Percentiles rank a stretch among this genome's conserved stretches.
phyloP scores from a whole-genome alignment of 2,113 vertebrate genomes.

The Menidia beryllina region DNA sequence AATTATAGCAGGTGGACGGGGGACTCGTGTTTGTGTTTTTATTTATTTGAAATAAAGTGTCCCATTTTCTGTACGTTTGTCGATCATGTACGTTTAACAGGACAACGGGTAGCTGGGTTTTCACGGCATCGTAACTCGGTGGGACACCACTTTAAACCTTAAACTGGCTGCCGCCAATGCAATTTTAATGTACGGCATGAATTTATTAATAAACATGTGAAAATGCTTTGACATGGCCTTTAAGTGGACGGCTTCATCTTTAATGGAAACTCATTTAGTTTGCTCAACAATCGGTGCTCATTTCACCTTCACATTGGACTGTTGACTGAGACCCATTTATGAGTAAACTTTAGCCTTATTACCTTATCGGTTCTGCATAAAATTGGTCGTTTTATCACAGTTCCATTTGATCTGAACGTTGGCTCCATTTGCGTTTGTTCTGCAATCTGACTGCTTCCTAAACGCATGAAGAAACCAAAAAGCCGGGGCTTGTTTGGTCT shows the following conservation, averaged over 20 bases:
- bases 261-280: slow-evolving; percentile 5
- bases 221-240: not conserved
- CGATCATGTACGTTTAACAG: not conserved
- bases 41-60: slow-evolving; percentile 48
- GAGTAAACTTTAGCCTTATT: not conserved
- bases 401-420: too few species aligned
- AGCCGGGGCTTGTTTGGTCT: not conserved
- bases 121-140: slow-evolving; percentile 3
- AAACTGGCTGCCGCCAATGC: slow-evolving; percentile 10
- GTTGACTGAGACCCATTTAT: not conserved
- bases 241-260: slow-evolving; percentile 7
- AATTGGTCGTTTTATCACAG: too few species aligned
- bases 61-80: not conserved
- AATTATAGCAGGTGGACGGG: slow-evolving; percentile 1
- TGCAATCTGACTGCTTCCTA: too few species aligned
- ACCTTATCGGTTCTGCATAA: too few species aligned
- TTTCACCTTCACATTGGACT: not conserved
- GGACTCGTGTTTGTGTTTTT: not conserved
- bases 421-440: too few species aligned
- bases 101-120: not conserved
- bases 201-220: slow-evolving; percentile 28
- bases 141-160: slow-evolving; percentile 14
- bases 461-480: too few species aligned
- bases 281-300: not conserved
- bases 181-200: slow-evolving; percentile 33